Base-by-base conservation (phyloP, 1,140 invertebrate species). In the Dufourea novaeangliae region DNA sequence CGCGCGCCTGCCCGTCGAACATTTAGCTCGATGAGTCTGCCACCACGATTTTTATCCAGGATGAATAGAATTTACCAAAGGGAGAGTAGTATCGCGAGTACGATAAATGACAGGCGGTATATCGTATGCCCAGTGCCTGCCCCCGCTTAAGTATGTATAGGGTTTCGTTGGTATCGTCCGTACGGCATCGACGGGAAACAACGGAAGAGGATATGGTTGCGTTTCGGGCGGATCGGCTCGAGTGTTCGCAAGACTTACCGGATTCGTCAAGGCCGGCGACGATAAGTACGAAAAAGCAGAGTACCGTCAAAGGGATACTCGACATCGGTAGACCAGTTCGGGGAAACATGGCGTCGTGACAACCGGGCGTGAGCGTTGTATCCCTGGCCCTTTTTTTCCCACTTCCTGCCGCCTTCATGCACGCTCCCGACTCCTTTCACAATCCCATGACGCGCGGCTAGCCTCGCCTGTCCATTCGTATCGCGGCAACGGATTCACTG, bases 271-370 rank as follows among this genome's bases (percentile, higher is more conserved):
- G 70, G 69, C 80, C 84, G 66, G 79, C 77, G 8, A 75, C 57
- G 71, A 85, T 62, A 41, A 88, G 56, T 62, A 83, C 72, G 46
- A 89, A 66, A 73, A 69, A 81, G 63, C 57, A 86, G 57, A 87
- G 66, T 63, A 84, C 39, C 80, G 50, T 78, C 56, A 89, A 68
- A 70, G 76, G 71, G 70, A 86, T 70, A 83, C 75, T 80, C 69
- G 84, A 86, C 83, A 86, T 88, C 80, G 81, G 81, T 79, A 81
- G 71, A 81, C 72, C 69, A 79, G 80, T 87, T 85, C 79, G 83
- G 83, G 69, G 76, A 80, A 87, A 88, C 89, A 90, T 91, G 87
- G 88, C 88, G 88, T 87, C 87, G 77, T 87, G 88, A 88, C 87
- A 90, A 86, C 88, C 88, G 87, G 88, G 86, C 84, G 84, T 80